Conservation (phyloP, 2,888 invertebrate species). For the Morpho helenor region DNA sequence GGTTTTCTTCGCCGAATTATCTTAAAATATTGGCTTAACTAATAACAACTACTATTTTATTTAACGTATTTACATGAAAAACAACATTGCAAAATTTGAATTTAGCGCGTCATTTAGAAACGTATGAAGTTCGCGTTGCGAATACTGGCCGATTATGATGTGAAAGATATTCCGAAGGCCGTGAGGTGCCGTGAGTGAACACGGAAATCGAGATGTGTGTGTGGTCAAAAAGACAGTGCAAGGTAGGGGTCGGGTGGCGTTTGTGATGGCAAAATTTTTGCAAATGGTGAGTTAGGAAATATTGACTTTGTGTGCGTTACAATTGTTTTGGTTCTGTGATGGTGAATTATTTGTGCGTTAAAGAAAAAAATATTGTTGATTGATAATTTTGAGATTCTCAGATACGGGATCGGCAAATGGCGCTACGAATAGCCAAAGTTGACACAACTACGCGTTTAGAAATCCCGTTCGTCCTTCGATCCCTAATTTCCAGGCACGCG, state of each 20-base stretch:
- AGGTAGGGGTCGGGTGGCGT: constrained; percentile 88
- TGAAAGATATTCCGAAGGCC: constrained; percentile 83
- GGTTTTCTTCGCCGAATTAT: too few relatives aligned
- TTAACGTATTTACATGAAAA: constrained; percentile 9
- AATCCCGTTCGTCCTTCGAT: constrained; percentile 63
- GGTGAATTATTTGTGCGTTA: constrained; percentile 63
- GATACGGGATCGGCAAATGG: constrained; percentile 77
- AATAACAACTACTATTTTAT: not conserved
- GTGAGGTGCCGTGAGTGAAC: constrained; percentile 75
- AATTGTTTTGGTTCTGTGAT: constrained; percentile 59
- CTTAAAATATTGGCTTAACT: too few relatives aligned
- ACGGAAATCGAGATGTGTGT: constrained; percentile 80
- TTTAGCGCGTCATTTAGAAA: constrained; percentile 67
- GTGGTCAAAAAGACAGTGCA: constrained; percentile 84
- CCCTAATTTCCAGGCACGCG: constrained; percentile 63
- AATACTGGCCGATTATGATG: constrained; percentile 81
- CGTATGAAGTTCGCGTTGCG: constrained; percentile 79
- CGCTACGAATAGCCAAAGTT: constrained; percentile 78
- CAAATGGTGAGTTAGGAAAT: constrained; percentile 86
- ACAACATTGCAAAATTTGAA: constrained; percentile 56
- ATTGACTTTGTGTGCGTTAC: constrained; percentile 56
- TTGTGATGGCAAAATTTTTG: constrained; percentile 88
- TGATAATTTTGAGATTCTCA: constrained; percentile 67
- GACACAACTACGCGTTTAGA: constrained; percentile 79
- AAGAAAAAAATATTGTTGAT: constrained; percentile 63